phyloP scores from a whole-genome alignment of 2,113 vertebrate species.

The rat (Rattus norvegicus) region GRCr8 NC_086027.1:104402501-104403000 shows the following conservation, averaged over 20 bases:
- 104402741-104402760: too few relatives aligned
- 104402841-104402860: background rate
- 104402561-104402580: constrained; percentile 10
- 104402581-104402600: background rate
- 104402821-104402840: background rate
- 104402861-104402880: background rate
- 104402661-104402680: background rate
- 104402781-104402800: background rate
- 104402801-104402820: background rate
- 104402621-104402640: background rate
- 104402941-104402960: background rate
- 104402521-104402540: background rate
- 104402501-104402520: background rate
- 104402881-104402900: background rate
- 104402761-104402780: too few relatives aligned
- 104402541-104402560: background rate
- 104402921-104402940: background rate
- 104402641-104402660: background rate
- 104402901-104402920: background rate
- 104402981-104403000: background rate
- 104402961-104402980: rapidly evolving
- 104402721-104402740: too few relatives aligned
- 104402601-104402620: background rate
- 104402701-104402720: background rate
- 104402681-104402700: background rate